A percentile compares a stretch with the other conserved stretches of the same genome.
Evolutionary conservation across 2,797 vertebrate species (phyloP).

Genomic region (Rousettus madagascariensis): DNA sequence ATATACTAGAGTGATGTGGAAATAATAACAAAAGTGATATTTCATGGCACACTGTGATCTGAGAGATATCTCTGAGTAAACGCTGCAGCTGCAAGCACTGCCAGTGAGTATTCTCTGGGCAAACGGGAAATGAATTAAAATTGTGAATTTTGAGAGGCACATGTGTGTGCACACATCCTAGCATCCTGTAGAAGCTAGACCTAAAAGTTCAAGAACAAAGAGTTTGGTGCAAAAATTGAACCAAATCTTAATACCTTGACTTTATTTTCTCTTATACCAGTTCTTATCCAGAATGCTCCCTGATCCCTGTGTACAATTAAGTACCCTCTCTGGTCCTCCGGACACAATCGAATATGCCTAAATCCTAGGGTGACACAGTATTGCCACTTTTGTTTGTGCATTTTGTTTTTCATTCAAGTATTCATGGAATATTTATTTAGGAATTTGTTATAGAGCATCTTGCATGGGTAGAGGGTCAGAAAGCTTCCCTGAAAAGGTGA

Average conservation of each 20-base stretch:
- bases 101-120: too few species aligned
- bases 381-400: not conserved
- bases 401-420: not conserved
- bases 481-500: not conserved
- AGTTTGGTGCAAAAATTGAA: not conserved
- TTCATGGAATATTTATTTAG: not conserved
- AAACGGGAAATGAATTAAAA: not conserved
- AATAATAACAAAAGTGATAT: too few species aligned
- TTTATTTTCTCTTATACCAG: not conserved
- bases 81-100: too few species aligned
- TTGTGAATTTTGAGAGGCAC: not conserved
- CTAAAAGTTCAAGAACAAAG: not conserved
- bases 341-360: not conserved
- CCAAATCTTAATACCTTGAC: not conserved
- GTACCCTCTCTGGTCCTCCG: not conserved
- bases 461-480: not conserved
- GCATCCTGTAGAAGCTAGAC: not conserved
- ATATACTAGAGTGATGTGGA: too few species aligned
- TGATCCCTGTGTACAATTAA: not conserved
- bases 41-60: too few species aligned
- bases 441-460: not conserved
- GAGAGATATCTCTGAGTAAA: too few species aligned
- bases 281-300: not conserved
- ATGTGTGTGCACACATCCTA: not conserved
- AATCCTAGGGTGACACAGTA: not conserved